Base-by-base conservation (phyloP, 1,140 invertebrate genomes). In the Conus ventricosus region DNA sequence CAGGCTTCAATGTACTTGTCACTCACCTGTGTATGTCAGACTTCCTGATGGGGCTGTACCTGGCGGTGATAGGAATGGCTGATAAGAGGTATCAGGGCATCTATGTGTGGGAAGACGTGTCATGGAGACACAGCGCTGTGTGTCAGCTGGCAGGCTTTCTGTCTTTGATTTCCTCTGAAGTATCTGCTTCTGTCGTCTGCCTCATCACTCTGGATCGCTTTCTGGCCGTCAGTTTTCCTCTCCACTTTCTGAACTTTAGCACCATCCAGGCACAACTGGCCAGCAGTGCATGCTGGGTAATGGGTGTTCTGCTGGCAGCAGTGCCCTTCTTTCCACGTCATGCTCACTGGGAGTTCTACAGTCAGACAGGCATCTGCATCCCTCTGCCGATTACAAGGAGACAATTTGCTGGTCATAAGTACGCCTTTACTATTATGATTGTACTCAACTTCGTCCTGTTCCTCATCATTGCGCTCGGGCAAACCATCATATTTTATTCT, bases 11-110 rank as follows among this genome's bases (percentile, higher is more conserved):
- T 5, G 78, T 90, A 7, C 91, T 92, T 17, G 89, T 93, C 25
- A 84, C 91, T 8, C 92, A 93, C 87, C 88, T 94, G 8, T 89
- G 90, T 51, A 15, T 91, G 11, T 90, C 93, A 55, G 93, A 94
- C 85, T 90, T 93, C 27, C 85, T 93, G 7, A 94, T 93, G 93
- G 93, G 93, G 6, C 39, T 93, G 10, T 94, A 94, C 84, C 84
- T 94, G 76, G 81, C 92, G 2, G 91, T 94, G 23, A 93, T 94
- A 39, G 93, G 91, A 8, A 53, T 88, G 8, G 91, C 91, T 15
- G 93, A 94, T 80, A 71, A 82, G 8, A 27, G 84, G 15, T 93
- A 90, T 85, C 86, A 89, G 23, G 92, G 91, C 17, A 55, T 27
- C 10, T 94, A 94, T 82, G 80, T 90, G 13, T 90, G 88, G 75